Conservation (phyloP, 2,888 invertebrate species). For the Thymelicus acteon region DNA sequence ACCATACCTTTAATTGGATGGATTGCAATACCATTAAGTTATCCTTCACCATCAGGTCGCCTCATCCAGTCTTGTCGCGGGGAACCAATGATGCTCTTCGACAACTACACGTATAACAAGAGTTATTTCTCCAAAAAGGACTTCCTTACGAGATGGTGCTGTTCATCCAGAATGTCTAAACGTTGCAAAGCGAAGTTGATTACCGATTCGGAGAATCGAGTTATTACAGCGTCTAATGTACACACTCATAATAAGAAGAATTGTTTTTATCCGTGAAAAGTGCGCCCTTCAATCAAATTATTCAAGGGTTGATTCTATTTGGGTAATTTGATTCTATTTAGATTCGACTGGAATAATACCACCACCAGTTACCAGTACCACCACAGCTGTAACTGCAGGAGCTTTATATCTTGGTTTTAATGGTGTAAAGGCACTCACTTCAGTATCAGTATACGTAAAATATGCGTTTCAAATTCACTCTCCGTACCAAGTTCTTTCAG, state of each 20-base stretch:
- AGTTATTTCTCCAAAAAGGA: constrained; percentile 52
- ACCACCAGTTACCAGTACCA: no score
- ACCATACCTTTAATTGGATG: no score
- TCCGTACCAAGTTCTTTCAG: no score
- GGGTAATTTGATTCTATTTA: neutral
- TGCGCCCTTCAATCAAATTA: neutral
- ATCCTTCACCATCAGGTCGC: constrained; percentile 45
- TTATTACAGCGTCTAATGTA: constrained; percentile 39
- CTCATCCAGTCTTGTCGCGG: constrained; percentile 56
- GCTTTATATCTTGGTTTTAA: no score
- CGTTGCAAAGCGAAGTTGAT: constrained; percentile 56
- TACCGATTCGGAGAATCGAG: constrained; percentile 47
- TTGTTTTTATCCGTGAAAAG: neutral
- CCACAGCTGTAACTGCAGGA: no score
- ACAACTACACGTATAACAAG: constrained; percentile 55
- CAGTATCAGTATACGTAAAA: no score
- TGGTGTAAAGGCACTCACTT: no score
- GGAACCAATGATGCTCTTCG: constrained; percentile 52
- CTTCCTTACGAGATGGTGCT: constrained; percentile 58
- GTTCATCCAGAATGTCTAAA: constrained; percentile 58
- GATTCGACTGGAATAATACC: no score
- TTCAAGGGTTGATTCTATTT: neutral
- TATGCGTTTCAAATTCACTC: no score
- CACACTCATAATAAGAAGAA: constrained; percentile 44
- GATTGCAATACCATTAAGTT: neutral